A percentile compares a stretch with the other conserved stretches of the same genome.
phyloP scores from a whole-genome alignment of 1,140 invertebrate genomes.

The Drosophila hydei region DNA sequence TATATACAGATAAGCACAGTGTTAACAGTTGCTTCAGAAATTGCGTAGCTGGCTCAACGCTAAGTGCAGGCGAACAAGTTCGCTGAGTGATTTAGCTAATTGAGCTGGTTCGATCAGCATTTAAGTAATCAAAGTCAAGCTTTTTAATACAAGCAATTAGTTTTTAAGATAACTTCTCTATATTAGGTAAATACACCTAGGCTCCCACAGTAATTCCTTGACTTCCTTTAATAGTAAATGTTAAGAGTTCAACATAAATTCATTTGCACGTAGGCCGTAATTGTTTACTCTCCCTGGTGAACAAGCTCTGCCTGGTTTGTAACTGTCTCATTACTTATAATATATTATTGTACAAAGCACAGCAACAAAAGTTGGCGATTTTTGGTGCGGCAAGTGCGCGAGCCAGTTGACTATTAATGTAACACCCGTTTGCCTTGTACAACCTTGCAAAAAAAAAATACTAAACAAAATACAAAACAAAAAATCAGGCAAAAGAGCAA shows the following conservation, averaged over 20 bases:
- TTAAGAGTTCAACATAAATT: conserved; percentile 66
- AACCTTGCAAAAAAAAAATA: conserved; percentile 66
- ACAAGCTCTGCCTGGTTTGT: conserved; percentile 10
- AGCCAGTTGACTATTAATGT: conserved; percentile 78
- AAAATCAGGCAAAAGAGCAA: conserved; percentile 1
- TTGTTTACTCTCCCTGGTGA: conserved; percentile 53
- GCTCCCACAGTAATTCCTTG: conserved; percentile 1
- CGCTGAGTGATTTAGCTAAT: background rate
- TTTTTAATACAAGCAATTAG: no score
- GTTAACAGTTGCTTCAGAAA: conserved; percentile 17
- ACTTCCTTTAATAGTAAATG: conserved; percentile 43
- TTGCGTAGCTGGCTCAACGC: conserved; percentile 9
- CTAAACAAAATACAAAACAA: background rate
- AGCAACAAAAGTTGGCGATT: conserved; percentile 58
- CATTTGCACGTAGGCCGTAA: conserved; percentile 74
- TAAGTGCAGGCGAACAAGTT: conserved; percentile 5
- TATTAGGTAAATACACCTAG: conserved; percentile 8
- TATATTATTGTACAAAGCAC: conserved; percentile 54
- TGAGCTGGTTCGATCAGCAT: background rate
- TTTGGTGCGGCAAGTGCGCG: conserved; percentile 62
- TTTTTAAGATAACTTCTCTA: background rate
- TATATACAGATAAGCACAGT: conserved; percentile 26
- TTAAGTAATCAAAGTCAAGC: no score
- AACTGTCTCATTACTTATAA: conserved; percentile 72
- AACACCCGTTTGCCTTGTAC: conserved; percentile 80